Percentiles rank a stretch among this genome's conserved stretches.
Conservation (phyloP, 2,113 vertebrate genomes). For the Rhinogobius similis region DNA sequence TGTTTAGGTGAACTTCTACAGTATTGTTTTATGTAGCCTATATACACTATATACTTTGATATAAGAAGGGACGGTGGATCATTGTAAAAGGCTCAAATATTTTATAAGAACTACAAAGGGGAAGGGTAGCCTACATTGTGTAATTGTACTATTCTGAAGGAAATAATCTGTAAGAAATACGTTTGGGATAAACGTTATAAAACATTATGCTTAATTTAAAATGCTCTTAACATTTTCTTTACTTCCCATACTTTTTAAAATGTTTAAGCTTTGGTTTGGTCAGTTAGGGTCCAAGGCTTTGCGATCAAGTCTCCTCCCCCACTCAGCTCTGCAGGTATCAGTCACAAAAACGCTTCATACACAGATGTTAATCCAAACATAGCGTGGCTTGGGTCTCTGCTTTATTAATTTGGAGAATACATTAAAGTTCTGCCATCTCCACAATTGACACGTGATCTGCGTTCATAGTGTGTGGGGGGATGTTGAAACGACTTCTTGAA, state of each 20-base stretch:
- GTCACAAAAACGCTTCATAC: constrained; percentile 48
- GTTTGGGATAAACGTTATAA: background rate
- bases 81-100: background rate
- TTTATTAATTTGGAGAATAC: constrained; percentile 59
- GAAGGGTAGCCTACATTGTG: background rate
- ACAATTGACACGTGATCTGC: constrained; percentile 23
- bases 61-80: background rate
- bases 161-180: background rate
- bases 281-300: background rate
- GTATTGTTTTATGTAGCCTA: background rate
- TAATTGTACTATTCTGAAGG: background rate
- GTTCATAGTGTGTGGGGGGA: constrained; percentile 17
- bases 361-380: constrained; percentile 72
- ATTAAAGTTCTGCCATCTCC: constrained; percentile 44
- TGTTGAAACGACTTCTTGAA: background rate
- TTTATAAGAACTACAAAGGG: background rate
- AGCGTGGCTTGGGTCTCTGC: constrained; percentile 78
- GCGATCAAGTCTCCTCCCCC: constrained; percentile 6
- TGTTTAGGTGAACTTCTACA: background rate
- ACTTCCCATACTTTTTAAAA: background rate
- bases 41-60: too few relatives aligned
- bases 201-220: background rate
- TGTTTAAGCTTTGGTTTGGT: too few relatives aligned
- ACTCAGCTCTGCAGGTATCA: constrained; percentile 52
- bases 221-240: background rate